Conservation (phyloP, 1,140 invertebrate species). For the Sitophilus oryzae region DNA sequence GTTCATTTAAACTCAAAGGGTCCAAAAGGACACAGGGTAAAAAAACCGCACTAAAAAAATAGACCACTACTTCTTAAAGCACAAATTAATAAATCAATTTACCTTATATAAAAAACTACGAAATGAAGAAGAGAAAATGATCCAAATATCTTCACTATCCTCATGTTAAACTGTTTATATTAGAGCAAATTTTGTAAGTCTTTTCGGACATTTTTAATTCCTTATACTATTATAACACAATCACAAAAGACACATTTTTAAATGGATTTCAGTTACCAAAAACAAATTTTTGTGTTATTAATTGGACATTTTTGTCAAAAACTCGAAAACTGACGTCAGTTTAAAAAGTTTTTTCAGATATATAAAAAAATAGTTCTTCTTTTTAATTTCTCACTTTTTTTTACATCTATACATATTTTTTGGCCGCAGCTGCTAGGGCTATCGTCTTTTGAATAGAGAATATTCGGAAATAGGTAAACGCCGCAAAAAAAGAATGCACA, state of each 20-base stretch:
- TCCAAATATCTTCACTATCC: background rate
- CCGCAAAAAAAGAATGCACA: too few relatives aligned
- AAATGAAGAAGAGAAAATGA: background rate
- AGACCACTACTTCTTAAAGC: too few relatives aligned
- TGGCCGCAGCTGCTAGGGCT: too few relatives aligned
- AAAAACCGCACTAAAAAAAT: constrained; percentile 4
- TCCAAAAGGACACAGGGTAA: constrained; percentile 2
- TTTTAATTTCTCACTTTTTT: background rate
- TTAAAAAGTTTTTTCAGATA: too few relatives aligned
- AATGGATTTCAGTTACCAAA: background rate
- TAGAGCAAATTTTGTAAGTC: background rate
- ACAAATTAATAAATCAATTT: background rate
- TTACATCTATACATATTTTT: background rate
- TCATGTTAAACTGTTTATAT: constrained; percentile 5
- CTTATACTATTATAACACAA: background rate
- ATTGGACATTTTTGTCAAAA: background rate
- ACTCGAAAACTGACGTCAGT: constrained; percentile 5
- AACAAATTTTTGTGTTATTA: background rate
- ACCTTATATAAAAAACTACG: background rate
- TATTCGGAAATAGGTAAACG: too few relatives aligned
- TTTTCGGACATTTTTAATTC: constrained; percentile 3
- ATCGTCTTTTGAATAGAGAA: too few relatives aligned
- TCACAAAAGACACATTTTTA: constrained; percentile 1
- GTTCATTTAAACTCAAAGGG: background rate
- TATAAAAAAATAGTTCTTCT: background rate